These are phyloP conservation scores for Lagorchestes hirsutus DNA, from an alignment of 2,797 vertebrate species.

Conservation along the genomic window DNA sequence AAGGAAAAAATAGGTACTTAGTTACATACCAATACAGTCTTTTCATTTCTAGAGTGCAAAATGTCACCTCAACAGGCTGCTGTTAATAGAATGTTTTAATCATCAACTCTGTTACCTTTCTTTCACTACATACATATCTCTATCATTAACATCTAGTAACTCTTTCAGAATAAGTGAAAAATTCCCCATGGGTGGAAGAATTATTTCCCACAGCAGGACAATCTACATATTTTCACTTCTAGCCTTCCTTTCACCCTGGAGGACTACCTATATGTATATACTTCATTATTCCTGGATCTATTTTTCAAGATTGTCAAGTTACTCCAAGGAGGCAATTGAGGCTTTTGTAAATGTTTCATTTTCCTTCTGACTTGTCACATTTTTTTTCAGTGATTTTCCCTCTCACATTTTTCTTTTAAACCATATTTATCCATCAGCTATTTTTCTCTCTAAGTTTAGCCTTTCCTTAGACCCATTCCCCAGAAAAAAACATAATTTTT, in stretches of 20 bases:
- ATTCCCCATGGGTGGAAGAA: background rate
- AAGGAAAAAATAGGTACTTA: background rate
- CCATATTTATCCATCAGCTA: background rate
- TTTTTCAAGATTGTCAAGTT: background rate
- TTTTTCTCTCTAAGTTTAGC: background rate
- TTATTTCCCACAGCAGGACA: background rate
- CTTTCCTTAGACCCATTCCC: background rate
- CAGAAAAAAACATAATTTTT: background rate
- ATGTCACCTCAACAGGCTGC: background rate
- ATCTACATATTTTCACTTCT: background rate
- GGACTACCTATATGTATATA: background rate
- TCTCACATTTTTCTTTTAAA: background rate
- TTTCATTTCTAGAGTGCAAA: background rate
- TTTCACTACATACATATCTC: background rate
- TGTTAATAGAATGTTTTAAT: background rate
- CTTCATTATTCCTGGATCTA: no score
- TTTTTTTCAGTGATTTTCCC: constrained; percentile 1
- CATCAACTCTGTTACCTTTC: background rate
- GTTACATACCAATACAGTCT: background rate
- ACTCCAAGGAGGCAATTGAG: background rate
- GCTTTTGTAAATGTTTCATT: background rate
- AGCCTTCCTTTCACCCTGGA: background rate
- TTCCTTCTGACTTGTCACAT: background rate
- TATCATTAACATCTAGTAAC: background rate
- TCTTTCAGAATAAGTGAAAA: background rate